Evolutionary conservation across 35 echinoderm and acorn worm genomes (phyloP).

Genomic region (Chiridota heheva): DNA sequence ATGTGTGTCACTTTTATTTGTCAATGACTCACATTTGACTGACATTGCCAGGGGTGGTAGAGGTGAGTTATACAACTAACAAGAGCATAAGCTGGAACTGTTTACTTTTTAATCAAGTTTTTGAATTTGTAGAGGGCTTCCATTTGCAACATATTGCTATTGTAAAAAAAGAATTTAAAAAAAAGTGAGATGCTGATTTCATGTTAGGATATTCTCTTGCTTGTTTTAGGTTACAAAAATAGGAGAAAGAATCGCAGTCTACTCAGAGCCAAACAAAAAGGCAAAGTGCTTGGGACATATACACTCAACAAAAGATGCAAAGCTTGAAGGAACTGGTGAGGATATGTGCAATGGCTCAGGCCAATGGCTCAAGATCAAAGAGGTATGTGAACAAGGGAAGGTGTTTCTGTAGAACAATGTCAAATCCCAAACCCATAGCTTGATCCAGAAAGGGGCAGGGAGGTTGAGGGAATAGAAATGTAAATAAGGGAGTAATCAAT

Average conservation of each 20-base stretch:
- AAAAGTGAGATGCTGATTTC: slow-evolving; percentile 1
- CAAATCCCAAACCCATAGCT: too few relatives aligned
- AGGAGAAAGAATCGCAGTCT: slow-evolving; percentile 30
- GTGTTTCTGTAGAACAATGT: neutral
- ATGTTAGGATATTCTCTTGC: slow-evolving; percentile 8
- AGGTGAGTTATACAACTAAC: too few relatives aligned
- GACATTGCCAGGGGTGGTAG: too few relatives aligned
- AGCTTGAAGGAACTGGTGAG: slow-evolving; percentile 59
- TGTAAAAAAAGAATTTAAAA: too few relatives aligned
- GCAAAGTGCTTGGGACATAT: slow-evolving; percentile 20
- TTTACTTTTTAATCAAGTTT: too few relatives aligned
- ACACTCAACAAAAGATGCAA: slow-evolving; percentile 43
- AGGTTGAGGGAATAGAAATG: neutral
- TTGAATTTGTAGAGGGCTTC: too few relatives aligned
- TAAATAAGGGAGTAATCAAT: neutral
- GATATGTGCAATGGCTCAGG: slow-evolving; percentile 73
- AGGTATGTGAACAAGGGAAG: slow-evolving; percentile 26
- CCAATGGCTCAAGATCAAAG: slow-evolving; percentile 70
- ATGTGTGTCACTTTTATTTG: too few relatives aligned
- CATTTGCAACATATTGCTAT: too few relatives aligned
- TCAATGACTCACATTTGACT: too few relatives aligned
- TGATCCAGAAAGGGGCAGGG: too few relatives aligned
- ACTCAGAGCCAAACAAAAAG: slow-evolving; percentile 25
- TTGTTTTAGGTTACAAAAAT: slow-evolving; percentile 16
- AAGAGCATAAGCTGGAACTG: too few relatives aligned